phyloP scores from a whole-genome alignment of 2,113 vertebrate species.

The Ariopsis seemanni region DNA sequence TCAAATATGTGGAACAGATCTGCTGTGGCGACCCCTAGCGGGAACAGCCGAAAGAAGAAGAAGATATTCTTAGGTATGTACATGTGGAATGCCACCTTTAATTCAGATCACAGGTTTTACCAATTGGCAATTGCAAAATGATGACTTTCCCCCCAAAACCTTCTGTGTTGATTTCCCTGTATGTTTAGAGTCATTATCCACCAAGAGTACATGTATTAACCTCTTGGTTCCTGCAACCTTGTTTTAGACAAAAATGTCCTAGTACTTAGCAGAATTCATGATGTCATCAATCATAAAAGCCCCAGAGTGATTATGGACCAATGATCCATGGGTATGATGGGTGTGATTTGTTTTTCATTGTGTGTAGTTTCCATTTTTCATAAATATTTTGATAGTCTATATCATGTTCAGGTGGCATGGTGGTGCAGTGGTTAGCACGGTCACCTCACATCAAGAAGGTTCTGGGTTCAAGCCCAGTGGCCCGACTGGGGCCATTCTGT shows the following conservation, averaged over 20 bases:
- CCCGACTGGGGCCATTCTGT: too few relatives aligned
- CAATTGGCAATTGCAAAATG: neutral
- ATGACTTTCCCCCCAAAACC: neutral
- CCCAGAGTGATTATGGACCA: neutral
- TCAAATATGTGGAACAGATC: too few relatives aligned
- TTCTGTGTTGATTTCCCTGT: neutral
- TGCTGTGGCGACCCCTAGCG: too few relatives aligned
- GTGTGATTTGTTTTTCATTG: neutral
- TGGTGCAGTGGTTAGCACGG: too few relatives aligned
- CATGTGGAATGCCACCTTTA: neutral
- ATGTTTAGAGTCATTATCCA: neutral
- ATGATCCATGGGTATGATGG: neutral
- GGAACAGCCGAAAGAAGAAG: too few relatives aligned
- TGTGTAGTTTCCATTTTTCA: neutral
- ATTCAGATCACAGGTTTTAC: neutral
- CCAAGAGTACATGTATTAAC: neutral
- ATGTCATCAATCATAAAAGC: neutral
- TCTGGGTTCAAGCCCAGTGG: too few relatives aligned
- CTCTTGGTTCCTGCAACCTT: neutral
- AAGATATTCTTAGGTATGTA: neutral
- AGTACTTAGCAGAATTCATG: neutral
- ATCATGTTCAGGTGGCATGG: neutral
- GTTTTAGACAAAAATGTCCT: neutral
- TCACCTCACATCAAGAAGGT: too few relatives aligned
- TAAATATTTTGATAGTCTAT: neutral